A percentile compares a stretch with the other conserved stretches of the same genome.
These are phyloP conservation scores for Dermochelys coriacea DNA, from an alignment of 2,797 vertebrate genomes.

Conservation along the genomic window DNA sequence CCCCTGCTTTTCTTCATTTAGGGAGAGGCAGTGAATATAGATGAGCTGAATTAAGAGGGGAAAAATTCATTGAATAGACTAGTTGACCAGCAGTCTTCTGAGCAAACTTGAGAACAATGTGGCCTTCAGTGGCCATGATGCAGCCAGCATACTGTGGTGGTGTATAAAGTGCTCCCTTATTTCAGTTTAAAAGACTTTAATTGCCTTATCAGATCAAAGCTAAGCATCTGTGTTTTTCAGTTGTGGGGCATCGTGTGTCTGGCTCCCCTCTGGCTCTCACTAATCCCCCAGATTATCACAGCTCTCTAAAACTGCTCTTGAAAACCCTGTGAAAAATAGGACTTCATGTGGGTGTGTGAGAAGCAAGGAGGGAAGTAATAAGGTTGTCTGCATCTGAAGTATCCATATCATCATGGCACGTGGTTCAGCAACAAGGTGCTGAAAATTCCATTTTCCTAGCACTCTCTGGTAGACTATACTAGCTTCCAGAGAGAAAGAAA, in stretches of 20 bases:
- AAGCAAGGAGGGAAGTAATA: slow-evolving; percentile 47
- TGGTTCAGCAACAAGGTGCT: slow-evolving; percentile 31
- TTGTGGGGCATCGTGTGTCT: slow-evolving; percentile 72
- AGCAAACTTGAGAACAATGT: not conserved
- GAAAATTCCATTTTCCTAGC: slow-evolving; percentile 46
- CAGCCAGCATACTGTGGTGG: slow-evolving; percentile 26
- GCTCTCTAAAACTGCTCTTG: slow-evolving; percentile 70
- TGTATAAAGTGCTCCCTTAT: slow-evolving; percentile 35
- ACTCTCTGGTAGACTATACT: slow-evolving; percentile 8
- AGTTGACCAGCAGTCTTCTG: not conserved
- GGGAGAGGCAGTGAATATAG: not conserved
- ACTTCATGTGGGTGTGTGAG: slow-evolving; percentile 70
- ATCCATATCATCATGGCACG: slow-evolving; percentile 22
- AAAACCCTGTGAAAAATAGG: slow-evolving; percentile 72
- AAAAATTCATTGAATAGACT: not conserved
- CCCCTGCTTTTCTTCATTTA: not conserved
- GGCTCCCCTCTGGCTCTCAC: slow-evolving; percentile 74
- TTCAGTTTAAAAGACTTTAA: slow-evolving; percentile 57
- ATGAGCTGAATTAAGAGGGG: not conserved
- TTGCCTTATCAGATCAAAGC: slow-evolving; percentile 75
- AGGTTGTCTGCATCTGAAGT: slow-evolving; percentile 17
- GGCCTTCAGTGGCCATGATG: not conserved
- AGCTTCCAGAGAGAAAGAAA: slow-evolving; percentile 19
- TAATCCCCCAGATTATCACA: slow-evolving; percentile 74
- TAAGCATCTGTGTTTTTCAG: slow-evolving; percentile 72